Evolutionary conservation across 53 echinoderm and acorn worm genomes (phyloP), one percentile per base, ranked within the genome.

Genomic region (Echinarachnius parma): DNA sequence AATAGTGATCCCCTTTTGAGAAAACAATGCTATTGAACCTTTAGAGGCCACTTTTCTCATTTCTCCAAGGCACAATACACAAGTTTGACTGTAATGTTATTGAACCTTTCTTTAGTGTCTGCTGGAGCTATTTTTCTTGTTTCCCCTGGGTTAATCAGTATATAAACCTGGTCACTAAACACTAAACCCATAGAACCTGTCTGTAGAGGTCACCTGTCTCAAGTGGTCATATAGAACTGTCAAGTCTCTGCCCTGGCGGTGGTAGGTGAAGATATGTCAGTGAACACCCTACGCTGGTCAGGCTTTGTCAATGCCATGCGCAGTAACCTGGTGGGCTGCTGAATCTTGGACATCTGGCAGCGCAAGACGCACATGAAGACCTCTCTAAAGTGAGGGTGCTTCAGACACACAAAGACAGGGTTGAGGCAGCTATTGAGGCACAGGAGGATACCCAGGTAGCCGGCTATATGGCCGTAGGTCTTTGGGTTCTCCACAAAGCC

Each of bases 301-400:
- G 68, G 68, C 10, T 49, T 15, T 2, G 68, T 21, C 10, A 68
- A 34, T 2, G 34, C 68, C 14, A 22, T 31, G 4, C 22, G 19
- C 2, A 68, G 15, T 49, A 68, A 18, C 8, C n/a, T 5, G 11
- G 74, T 56, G 3, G 74, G 74, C 25, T 37, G 55, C 1, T 55
- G 74, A n/a, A 72, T 34, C 74, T 45, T 72, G 2, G 57, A 14
- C 56, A 54, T 3, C 55, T 72, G 37, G 18, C 74, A 72, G 7
- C 44, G 42, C 15, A 56, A 26, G 55, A 72, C 7, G 4, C 39
- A 72, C 15, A 22, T 8, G 26, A 72, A 72, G 57, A 72, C 74
- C 57, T 72, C 74, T 29, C 74, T 54, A 44, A 72, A 72, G 74
- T 72, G 55, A 3, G 74, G 74, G 23, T 72, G 74, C 57, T 72